These are phyloP conservation scores for Sebastes vulpes DNA, from an alignment of 2,797 vertebrate genomes.

Conservation along the genomic window DNA sequence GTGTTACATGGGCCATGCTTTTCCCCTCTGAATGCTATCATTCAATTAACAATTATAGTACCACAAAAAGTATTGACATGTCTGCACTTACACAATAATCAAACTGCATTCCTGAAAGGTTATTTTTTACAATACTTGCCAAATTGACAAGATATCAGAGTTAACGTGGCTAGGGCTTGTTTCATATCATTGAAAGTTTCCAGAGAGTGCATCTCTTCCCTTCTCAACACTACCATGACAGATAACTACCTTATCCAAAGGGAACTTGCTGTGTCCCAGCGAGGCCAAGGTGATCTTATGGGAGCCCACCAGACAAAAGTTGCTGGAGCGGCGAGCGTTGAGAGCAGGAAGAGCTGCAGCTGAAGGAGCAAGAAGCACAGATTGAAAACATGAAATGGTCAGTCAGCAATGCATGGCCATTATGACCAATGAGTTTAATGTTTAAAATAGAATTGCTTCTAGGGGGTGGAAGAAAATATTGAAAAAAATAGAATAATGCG, in stretches of 20 bases:
- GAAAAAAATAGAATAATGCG: too few relatives aligned
- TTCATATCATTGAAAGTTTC: neutral
- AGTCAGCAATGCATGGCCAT: neutral
- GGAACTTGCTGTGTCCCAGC: constrained; percentile 85
- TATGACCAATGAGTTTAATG: neutral
- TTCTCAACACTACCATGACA: neutral
- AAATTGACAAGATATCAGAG: neutral
- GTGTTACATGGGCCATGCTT: neutral
- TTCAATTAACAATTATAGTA: neutral
- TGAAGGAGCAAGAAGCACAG: constrained; percentile 15
- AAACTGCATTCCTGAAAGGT: neutral
- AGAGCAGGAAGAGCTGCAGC: constrained; percentile 63
- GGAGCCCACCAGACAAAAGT: constrained; percentile 87
- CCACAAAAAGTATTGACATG: neutral
- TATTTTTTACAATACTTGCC: neutral
- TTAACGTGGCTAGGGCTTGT: neutral
- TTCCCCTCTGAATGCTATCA: neutral
- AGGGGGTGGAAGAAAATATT: too few relatives aligned
- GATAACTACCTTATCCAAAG: constrained; percentile 85
- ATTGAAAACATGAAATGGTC: neutral
- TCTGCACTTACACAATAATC: neutral
- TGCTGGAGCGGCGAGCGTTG: constrained; percentile 80
- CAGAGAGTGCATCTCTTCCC: neutral
- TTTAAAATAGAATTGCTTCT: neutral
- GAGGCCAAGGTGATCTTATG: constrained; percentile 86